Conservation (phyloP, 2,113 vertebrate genomes). For the Synodontis membranacea region DNA sequence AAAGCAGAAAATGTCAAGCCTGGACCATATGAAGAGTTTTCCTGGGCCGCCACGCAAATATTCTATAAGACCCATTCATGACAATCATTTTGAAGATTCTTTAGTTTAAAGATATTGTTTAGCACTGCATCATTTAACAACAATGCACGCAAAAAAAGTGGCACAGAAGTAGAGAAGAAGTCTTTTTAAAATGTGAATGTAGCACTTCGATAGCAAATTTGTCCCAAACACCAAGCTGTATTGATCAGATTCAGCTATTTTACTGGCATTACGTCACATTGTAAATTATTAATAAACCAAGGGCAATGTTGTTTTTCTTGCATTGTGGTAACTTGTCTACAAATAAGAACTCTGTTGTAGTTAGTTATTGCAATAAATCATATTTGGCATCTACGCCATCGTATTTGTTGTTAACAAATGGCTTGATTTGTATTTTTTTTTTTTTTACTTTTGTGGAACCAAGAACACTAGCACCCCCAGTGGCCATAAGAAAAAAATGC, state of each 20-base stretch:
- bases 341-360: not conserved
- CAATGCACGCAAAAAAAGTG: not conserved
- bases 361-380: not conserved
- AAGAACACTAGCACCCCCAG: not conserved
- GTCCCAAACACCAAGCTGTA: not conserved
- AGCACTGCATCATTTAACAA: not conserved
- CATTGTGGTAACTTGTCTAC: not conserved
- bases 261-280: too few species aligned
- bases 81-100: not conserved
- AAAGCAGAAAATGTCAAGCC: too few species aligned
- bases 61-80: not conserved
- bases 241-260: too few species aligned
- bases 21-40: not conserved
- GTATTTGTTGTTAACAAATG: not conserved
- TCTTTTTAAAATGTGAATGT: not conserved
- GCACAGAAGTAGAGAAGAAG: too few species aligned
- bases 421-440: not conserved
- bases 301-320: not conserved
- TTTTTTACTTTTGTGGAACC: not conserved
- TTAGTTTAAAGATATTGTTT: not conserved
- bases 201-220: not conserved
- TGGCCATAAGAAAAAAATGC: not conserved
- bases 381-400: not conserved
- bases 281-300: too few species aligned
- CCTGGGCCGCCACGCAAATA: not conserved